phyloP scores from a whole-genome alignment of 2,797 vertebrate genomes.

The Coilia nasus region DNA sequence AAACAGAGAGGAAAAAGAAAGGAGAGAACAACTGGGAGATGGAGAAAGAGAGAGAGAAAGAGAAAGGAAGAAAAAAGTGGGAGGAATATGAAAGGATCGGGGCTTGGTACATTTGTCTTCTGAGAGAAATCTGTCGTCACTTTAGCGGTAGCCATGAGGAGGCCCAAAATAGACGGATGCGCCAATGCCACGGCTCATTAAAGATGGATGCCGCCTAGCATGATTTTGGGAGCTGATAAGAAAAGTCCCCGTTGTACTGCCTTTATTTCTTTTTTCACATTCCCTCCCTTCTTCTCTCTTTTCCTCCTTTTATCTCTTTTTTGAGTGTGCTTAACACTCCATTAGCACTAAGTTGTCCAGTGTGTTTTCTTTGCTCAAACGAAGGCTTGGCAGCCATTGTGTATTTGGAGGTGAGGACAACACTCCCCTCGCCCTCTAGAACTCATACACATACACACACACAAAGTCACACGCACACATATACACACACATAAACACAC shows the following conservation, averaged over 20 bases:
- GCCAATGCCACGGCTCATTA: constrained; percentile 48
- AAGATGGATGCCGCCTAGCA: constrained; percentile 50
- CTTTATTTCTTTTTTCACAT: background rate
- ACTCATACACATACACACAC: background rate
- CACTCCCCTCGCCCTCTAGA: background rate
- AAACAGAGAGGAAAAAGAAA: constrained; percentile 21
- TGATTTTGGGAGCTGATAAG: constrained; percentile 49
- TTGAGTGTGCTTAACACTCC: constrained; percentile 50
- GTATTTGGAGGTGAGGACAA: background rate
- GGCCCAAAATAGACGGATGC: constrained; percentile 59
- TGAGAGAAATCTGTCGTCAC: constrained; percentile 67
- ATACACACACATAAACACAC: background rate
- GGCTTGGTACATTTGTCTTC: constrained; percentile 54
- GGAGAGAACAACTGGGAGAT: background rate
- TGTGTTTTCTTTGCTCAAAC: background rate
- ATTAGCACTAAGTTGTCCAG: background rate
- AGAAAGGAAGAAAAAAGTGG: constrained; percentile 14
- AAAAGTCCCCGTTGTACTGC: constrained; percentile 31
- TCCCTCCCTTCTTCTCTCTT: background rate
- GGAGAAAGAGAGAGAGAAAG: background rate
- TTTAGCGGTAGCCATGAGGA: constrained; percentile 49
- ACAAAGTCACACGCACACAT: background rate
- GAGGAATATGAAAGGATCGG: constrained; percentile 49
- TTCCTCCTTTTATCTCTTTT: constrained; percentile 49
- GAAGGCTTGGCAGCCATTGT: background rate